Conservation (phyloP, 1,140 invertebrate genomes). For the Drosophila littoralis region DNA sequence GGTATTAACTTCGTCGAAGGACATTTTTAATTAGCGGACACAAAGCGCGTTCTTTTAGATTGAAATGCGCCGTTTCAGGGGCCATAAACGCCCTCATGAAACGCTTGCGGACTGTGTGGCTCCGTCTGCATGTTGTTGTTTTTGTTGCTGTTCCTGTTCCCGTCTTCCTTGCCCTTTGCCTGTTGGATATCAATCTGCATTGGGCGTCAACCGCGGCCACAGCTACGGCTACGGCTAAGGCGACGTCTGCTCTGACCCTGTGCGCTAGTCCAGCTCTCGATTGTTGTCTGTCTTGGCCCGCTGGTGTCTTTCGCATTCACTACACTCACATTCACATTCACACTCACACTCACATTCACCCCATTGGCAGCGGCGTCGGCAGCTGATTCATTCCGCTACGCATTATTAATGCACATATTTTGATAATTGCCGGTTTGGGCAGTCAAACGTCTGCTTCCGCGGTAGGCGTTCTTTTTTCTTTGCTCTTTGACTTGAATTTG, state of each 20-base stretch:
- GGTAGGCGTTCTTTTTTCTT: constrained; percentile 71
- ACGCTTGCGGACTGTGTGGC: constrained; percentile 28
- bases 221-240: constrained; percentile 3
- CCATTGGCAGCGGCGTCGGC: constrained; percentile 56
- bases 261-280: constrained; percentile 24
- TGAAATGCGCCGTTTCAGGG: constrained; percentile 58
- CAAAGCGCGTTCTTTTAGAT: constrained; percentile 58
- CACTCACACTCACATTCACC: constrained; percentile 17
- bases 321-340: constrained; percentile 25
- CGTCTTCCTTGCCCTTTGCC: constrained; percentile 22
- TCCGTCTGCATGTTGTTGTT: background rate
- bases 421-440: constrained; percentile 79
- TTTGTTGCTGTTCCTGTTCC: background rate
- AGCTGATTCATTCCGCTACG: constrained; percentile 80
- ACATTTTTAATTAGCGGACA: constrained; percentile 74
- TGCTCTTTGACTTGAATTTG: constrained; percentile 71
- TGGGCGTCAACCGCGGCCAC: constrained; percentile 58
- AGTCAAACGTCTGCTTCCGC: constrained; percentile 76
- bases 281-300: constrained; percentile 26
- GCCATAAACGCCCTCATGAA: constrained; percentile 54
- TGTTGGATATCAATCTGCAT: constrained; percentile 69
- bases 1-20: constrained; percentile 48
- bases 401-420: constrained; percentile 83
- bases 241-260: constrained; percentile 51
- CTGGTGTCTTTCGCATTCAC: constrained; percentile 38